Evolutionary conservation across 2,797 vertebrate species (phyloP), one percentile per base, ranked within the genome.

Genomic region (Echiichthys vipera): DNA sequence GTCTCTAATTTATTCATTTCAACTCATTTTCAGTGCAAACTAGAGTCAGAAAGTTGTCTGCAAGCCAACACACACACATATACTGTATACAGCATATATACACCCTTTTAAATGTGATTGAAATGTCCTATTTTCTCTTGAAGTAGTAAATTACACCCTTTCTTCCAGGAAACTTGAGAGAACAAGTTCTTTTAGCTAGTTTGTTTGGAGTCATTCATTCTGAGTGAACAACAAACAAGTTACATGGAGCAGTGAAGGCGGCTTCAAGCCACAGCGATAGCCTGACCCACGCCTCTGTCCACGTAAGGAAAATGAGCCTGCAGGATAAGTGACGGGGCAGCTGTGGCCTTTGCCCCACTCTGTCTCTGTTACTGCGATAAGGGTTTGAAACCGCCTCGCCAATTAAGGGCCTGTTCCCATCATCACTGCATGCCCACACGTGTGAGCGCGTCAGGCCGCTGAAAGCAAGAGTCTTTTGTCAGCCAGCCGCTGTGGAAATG

Each of bases 291-390:
- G 11, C 69, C 25, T 58, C 45, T 66, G 62, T 71, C 74, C 78
- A 71, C 72, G 71, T 84, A 66, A 83, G 32, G 73, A 74, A 74
- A 69, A 70, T 69, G 77, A 80, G 69, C 37, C 58, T 54, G 65
- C 37, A 7, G 36, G 77, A 45, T 62, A 69, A 83, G 68, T 74
- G 57, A 72, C 58, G 13, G 59, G 39, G 59, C 47, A 53, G 72
- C 81, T 65, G 81, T 65, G 65, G 30, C 65, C 59, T 49, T 17
- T 49, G 17, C 63, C 56, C 30, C 10, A 37, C 17, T 57, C 25
- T 25, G 40, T 75, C 39, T 64, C 57, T 72, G 66, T 20, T n/a
- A n/a, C n/a, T n/a, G n/a, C n/a, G 56, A 74, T 72, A 53, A 80
- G 66, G 12, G 47, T 27, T 54, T 71, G 25, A 49, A 49, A 43